Evolutionary conservation across 2,113 vertebrate species (phyloP).

Genomic region (Strigops habroptila): DNA sequence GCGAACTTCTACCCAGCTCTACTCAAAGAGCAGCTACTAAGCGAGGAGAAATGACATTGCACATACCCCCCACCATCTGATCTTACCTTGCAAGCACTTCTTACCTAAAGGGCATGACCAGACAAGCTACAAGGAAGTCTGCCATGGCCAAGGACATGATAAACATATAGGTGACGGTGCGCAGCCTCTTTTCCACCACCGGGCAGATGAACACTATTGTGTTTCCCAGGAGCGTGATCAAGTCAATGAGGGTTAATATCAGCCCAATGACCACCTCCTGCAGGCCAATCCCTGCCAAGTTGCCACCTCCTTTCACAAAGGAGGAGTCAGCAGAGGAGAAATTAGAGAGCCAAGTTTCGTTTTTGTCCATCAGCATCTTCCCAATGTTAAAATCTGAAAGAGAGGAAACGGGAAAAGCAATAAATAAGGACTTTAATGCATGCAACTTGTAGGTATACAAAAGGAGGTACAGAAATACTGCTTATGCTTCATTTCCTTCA

Average conservation of each 20-base stretch:
- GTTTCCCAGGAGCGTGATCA: slow-evolving; percentile 69
- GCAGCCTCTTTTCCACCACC: slow-evolving; percentile 64
- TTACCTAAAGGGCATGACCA: slow-evolving; percentile 78
- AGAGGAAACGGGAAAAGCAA: not conserved
- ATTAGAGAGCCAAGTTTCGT: slow-evolving; percentile 41
- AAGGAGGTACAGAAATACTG: not conserved
- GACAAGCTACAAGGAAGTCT: slow-evolving; percentile 70
- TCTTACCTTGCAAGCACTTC: not conserved
- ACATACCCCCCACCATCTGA: fast-evolving
- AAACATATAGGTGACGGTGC: slow-evolving; percentile 74
- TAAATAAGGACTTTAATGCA: not conserved
- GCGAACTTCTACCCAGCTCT: not conserved
- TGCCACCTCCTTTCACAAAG: not conserved
- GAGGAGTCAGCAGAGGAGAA: slow-evolving; percentile 41
- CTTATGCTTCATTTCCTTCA: not conserved
- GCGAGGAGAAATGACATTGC: fast-evolving
- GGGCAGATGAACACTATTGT: slow-evolving; percentile 68
- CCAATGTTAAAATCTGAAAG: not conserved
- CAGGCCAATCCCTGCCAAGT: not conserved
- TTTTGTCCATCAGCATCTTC: slow-evolving; percentile 55
- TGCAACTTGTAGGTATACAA: not conserved
- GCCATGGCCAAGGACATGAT: slow-evolving; percentile 75
- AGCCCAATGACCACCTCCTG: slow-evolving; percentile 57
- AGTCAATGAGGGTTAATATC: slow-evolving; percentile 65
- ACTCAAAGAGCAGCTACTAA: not conserved